Percentiles rank a stretch among this genome's conserved stretches.
These are phyloP conservation scores for Chlorocebus sabaeus DNA, from an alignment of 2,113 vertebrate genomes.

Conservation along the genomic window DNA sequence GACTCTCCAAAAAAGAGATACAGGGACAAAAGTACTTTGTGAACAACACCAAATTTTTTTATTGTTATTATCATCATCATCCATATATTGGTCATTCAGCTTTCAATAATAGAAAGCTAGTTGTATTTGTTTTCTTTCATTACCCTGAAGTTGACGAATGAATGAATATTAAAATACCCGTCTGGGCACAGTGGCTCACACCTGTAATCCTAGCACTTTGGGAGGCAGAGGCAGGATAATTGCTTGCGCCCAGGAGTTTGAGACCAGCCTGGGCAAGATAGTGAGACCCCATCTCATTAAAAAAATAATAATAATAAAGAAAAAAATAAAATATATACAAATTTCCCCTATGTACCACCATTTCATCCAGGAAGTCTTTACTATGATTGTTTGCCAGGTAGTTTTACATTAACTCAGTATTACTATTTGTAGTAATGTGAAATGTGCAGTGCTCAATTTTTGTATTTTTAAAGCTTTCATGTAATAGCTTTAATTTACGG, in stretches of 20 bases:
- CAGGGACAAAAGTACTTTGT: background rate
- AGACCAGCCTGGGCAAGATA: too few relatives aligned
- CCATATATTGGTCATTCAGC: conserved; percentile 23
- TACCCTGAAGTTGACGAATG: conserved; percentile 11
- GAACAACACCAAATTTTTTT: conserved; percentile 24
- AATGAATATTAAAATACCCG: conserved; percentile 44
- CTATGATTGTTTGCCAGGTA: background rate
- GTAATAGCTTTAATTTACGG: conserved; percentile 1
- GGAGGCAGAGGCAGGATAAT: too few relatives aligned
- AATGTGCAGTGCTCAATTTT: background rate
- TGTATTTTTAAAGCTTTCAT: conserved; percentile 38
- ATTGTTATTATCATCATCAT: conserved; percentile 1
- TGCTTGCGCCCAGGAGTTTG: too few relatives aligned
- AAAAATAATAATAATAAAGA: too few relatives aligned
- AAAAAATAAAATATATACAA: background rate
- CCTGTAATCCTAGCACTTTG: too few relatives aligned
- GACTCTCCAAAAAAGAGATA: background rate
- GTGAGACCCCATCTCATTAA: too few relatives aligned
- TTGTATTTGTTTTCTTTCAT: background rate
- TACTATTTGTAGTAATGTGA: background rate
- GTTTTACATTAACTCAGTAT: conserved; percentile 23
- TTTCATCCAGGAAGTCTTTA: conserved; percentile 43
- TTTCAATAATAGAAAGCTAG: conserved; percentile 34
- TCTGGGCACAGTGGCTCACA: too few relatives aligned
- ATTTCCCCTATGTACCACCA: background rate